Evolutionary conservation across 1,140 invertebrate genomes (phyloP), one percentile per base, ranked within the genome.

Genomic region (Idris sp.): DNA sequence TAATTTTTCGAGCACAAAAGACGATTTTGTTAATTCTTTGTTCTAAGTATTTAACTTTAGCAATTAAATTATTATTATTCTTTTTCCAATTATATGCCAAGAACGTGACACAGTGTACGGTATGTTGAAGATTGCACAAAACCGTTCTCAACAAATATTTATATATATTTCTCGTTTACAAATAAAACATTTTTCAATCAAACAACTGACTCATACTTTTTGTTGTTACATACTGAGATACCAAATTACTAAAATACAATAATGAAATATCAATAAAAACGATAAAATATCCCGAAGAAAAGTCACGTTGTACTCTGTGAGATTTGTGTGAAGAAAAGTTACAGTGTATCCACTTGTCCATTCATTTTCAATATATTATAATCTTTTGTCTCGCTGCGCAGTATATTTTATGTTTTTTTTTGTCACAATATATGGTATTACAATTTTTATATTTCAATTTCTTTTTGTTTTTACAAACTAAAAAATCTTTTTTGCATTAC

Each of bases 181-280:
- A 38, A 61, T 35, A 64, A 41, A 64, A 51, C 38, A 28, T 54
- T 64, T 64, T 44, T 13, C 38, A 64, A 53, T 53, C 61, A 44
- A 51, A 53, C 38, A 53, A 64, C 19, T 19, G 11, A 33, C 44
- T 38, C 11, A 10, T n/a, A n/a, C 31, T 41, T 22, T 13, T 19
- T 18, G 58, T 62, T 43, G 59, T 41, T n/a, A n/a, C 38, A 7
- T 18, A 19, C 44, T 15, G 19, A 41, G 36, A 43, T 18, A 33
- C 40, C 31, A 31, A 65, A 46, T 54, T 65, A 54, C 38, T 65
- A 36, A 65, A 65, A 22, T n/a, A n/a, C 48, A 38, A 22, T 30
- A 19, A 44, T 14, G 40, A 65, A 65, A 65, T 53, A 65, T 65
- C 30, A 43, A 65, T 48, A 65, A 65, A 65, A 65, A 65, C 18